phyloP scores from a whole-genome alignment of 2,113 vertebrate genomes.

The Mesitornis unicolor region DNA sequence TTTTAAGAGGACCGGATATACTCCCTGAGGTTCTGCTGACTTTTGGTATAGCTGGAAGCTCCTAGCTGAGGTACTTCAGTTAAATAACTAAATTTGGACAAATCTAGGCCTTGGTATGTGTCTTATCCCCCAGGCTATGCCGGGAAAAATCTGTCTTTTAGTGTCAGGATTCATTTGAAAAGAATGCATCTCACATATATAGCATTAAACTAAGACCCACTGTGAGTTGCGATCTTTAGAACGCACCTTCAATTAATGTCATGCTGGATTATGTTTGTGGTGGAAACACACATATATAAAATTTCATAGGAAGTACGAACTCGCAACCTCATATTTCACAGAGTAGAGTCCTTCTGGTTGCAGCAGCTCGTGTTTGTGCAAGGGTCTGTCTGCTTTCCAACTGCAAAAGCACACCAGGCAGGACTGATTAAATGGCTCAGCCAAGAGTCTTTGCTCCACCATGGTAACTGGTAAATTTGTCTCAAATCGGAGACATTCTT shows the following conservation, averaged over 20 bases:
- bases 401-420: background rate
- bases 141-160: background rate
- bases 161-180: background rate
- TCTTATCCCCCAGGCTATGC: background rate
- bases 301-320: background rate
- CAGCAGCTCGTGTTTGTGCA: background rate
- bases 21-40: background rate
- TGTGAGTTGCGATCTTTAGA: background rate
- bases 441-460: background rate
- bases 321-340: background rate
- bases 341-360: background rate
- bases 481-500: background rate
- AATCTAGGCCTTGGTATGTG: background rate
- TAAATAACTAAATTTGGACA: background rate
- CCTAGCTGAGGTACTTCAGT: background rate
- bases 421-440: background rate
- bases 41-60: background rate
- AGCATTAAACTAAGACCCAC: background rate
- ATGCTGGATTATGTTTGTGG: background rate
- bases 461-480: background rate
- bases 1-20: background rate
- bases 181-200: background rate
- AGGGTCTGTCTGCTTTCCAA: background rate
- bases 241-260: background rate
- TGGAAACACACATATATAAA: background rate